Conservation (phyloP, 2,797 vertebrate species). For the Chanos chanos region DNA sequence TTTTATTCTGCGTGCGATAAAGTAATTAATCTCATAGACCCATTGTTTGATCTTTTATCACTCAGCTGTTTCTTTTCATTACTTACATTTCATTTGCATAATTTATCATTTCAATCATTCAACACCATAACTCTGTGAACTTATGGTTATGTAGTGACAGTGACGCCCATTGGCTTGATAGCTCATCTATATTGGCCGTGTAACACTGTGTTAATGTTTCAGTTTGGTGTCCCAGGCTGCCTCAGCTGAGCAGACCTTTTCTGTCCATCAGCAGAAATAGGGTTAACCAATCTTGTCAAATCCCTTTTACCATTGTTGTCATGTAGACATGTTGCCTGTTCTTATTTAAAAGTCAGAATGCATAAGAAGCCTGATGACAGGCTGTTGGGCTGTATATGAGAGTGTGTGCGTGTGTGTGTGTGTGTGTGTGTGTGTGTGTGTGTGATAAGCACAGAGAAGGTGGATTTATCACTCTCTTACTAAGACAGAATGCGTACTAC, state of each 20-base stretch:
- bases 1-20: too few species aligned
- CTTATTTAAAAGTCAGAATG: conserved; percentile 68
- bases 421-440: not conserved
- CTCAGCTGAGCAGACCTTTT: conserved; percentile 6
- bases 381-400: not conserved
- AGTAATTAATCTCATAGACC: too few species aligned
- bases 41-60: too few species aligned
- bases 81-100: too few species aligned
- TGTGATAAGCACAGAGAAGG: too few species aligned
- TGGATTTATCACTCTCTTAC: too few species aligned
- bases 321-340: conserved; percentile 70
- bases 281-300: conserved; percentile 41
- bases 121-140: too few species aligned
- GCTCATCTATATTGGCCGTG: conserved; percentile 26
- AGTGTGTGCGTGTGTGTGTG: not conserved
- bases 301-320: conserved; percentile 56
- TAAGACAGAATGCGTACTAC: too few species aligned
- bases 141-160: too few species aligned
- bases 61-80: too few species aligned
- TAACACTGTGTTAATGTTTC: conserved; percentile 36
- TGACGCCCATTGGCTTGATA: too few species aligned
- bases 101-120: too few species aligned
- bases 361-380: conserved; percentile 11
- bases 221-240: conserved; percentile 1
- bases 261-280: conserved; percentile 22